These are phyloP conservation scores for Latrodectus elegans DNA, from an alignment of 2,888 invertebrate genomes.

Conservation along the genomic window DNA sequence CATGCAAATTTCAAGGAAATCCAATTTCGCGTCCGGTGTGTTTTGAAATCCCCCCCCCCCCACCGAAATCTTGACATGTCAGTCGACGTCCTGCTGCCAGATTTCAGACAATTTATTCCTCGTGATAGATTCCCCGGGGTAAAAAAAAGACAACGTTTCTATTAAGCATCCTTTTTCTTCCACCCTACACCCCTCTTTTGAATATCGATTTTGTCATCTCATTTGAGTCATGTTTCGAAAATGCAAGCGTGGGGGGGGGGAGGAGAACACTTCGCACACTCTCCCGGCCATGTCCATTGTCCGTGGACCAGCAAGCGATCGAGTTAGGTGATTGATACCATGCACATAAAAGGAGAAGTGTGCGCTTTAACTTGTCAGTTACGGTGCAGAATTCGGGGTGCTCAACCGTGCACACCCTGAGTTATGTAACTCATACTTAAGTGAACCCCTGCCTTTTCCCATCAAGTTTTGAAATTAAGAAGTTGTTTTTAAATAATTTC, in stretches of 20 bases:
- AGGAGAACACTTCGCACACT: not conserved
- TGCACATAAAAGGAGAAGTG: not conserved
- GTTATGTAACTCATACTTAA: too few species aligned
- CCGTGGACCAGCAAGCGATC: not conserved
- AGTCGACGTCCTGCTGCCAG: not conserved
- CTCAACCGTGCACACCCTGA: not conserved
- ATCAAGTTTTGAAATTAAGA: too few species aligned
- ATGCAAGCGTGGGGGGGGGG: not conserved
- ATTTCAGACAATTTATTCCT: not conserved
- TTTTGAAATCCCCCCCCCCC: slow-evolving; percentile 5
- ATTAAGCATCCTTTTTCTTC: slow-evolving; percentile 28
- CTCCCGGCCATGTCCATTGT: not conserved
- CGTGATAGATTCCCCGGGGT: not conserved
- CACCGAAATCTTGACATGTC: not conserved
- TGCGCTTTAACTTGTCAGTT: too few species aligned
- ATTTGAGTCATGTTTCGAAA: slow-evolving; percentile 50
- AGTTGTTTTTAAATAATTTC: too few species aligned
- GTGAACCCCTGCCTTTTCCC: too few species aligned
- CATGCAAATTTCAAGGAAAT: not conserved
- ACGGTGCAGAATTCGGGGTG: not conserved
- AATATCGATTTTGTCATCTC: slow-evolving; percentile 56
- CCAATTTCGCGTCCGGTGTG: not conserved
- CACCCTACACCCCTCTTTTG: not conserved
- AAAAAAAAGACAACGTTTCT: slow-evolving; percentile 27
- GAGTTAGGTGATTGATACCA: not conserved